Base-by-base conservation (phyloP, 1,140 invertebrate genomes). In the Lycorma delicatula region DNA sequence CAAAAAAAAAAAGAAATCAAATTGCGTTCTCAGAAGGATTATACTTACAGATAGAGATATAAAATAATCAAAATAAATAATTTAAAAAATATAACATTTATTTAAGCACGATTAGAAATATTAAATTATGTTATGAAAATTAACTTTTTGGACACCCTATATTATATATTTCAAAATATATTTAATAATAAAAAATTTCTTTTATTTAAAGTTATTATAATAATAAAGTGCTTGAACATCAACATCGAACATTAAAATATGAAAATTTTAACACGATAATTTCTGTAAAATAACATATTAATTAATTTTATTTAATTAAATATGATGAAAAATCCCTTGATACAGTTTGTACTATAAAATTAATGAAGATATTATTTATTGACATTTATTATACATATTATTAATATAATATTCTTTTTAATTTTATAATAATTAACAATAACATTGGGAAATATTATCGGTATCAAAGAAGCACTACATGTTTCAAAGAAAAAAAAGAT, bases 211-310 rank as follows among this genome's bases (percentile, higher is more conserved):
- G 16, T 44, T 44, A 20, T 44, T 20, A 44, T 20, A 44, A 20
- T 44, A 16, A 20, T 44, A 22, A 44, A 44, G 41, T 44, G 41
- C 41, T 9, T 44, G 23, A 44, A 44, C 23, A 44, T 22, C 18
- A 44, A 44, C 41, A 44, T 44, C 41, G 23, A 44, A 44, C 41
- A 44, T 44, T 44, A 44, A 44, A 44, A 44, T 44, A 44, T 44
- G 41, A 44, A 44, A 44, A 20, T 44, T 16, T 44, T 44, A 44
- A 44, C 41, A 44, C 23, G 18, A 44, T 44, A 44, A 44, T 44
- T 44, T 44, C 41, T 44, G 41, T 44, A 44, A 44, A 44, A 22
- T 44, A 44, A 44, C 41, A 20, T 44, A 16, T 7, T 22, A 44
- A 44, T 20, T n/a, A n/a, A n/a, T n/a, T n/a, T n/a, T n/a, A n/a